Percentiles rank a stretch among this genome's conserved stretches.
These are phyloP conservation scores for Phortica variegata DNA, from an alignment of 1,140 invertebrate species.

Conservation along the genomic window DNA sequence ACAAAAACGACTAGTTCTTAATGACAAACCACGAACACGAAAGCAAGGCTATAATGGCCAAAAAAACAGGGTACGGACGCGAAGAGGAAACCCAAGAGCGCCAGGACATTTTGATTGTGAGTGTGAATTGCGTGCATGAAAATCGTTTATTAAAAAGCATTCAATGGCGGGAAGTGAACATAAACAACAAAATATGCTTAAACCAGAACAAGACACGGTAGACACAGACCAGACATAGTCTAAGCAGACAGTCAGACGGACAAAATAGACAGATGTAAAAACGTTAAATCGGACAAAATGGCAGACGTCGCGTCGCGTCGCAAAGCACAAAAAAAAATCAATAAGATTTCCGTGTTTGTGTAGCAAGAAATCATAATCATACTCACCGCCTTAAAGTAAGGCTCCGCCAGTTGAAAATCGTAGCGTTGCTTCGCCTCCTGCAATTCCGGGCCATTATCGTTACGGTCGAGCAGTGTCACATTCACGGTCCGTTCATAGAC, in stretches of 20 bases:
- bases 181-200: too few species aligned
- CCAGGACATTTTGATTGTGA: too few species aligned
- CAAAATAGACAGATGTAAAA: neutral
- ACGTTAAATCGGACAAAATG: neutral
- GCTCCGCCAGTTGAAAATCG: slow-evolving; percentile 43
- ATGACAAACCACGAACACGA: too few species aligned
- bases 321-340: neutral
- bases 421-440: slow-evolving; percentile 37
- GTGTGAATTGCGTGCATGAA: neutral
- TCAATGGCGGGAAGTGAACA: neutral
- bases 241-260: neutral
- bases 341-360: neutral
- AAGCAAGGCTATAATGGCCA: too few species aligned
- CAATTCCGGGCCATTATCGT: slow-evolving; percentile 48
- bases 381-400: slow-evolving; percentile 50
- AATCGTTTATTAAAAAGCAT: slow-evolving; percentile 2
- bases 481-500: slow-evolving; percentile 34
- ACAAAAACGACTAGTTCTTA: too few species aligned
- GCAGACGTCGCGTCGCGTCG: neutral
- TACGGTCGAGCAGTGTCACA: slow-evolving; percentile 45
- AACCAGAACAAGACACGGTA: slow-evolving; percentile 4
- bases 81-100: too few species aligned
- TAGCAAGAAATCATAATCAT: neutral
- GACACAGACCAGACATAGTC: slow-evolving; percentile 9
- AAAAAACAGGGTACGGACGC: too few species aligned